Evolutionary conservation across 2,888 invertebrate species (phyloP).

Genomic region (Eubasilissa splendida): DNA sequence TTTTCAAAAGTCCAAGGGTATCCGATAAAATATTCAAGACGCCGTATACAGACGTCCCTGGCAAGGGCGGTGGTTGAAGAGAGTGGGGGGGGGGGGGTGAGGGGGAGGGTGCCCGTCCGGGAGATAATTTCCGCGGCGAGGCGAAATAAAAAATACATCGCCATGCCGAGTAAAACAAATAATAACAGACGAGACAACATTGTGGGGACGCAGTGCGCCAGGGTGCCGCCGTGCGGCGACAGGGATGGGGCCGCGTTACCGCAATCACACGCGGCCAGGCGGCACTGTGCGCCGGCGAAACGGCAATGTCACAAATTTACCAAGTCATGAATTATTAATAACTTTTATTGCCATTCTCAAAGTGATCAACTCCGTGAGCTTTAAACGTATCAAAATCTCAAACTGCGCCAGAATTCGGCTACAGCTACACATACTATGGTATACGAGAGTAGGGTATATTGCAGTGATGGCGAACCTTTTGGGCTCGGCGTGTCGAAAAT

Average conservation of each 20-base stretch:
- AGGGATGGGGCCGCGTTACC: background rate
- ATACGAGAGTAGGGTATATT: too few relatives aligned
- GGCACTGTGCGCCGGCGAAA: too few relatives aligned
- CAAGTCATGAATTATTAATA: too few relatives aligned
- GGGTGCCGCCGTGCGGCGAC: background rate
- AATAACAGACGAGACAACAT: slow-evolving; percentile 20
- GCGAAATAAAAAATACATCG: slow-evolving; percentile 12
- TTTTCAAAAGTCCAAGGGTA: slow-evolving; percentile 11
- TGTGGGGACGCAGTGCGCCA: slow-evolving; percentile 4
- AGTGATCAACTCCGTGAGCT: too few relatives aligned
- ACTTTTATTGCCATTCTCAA: too few relatives aligned
- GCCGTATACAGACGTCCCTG: slow-evolving; percentile 11
- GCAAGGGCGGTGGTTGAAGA: background rate
- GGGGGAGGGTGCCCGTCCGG: background rate
- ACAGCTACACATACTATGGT: too few relatives aligned
- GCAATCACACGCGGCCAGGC: background rate
- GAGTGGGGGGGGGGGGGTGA: background rate
- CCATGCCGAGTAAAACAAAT: slow-evolving; percentile 16
- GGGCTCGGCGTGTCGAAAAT: too few relatives aligned
- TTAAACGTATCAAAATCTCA: too few relatives aligned
- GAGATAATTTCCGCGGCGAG: slow-evolving; percentile 18
- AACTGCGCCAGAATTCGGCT: too few relatives aligned
- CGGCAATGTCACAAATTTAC: too few relatives aligned
- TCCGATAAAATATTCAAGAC: slow-evolving; percentile 28
- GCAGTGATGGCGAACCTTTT: too few relatives aligned